Evolutionary conservation across 2,113 vertebrate genomes (phyloP), one percentile per base, ranked within the genome.

Genomic region (Globicephala melas): DNA sequence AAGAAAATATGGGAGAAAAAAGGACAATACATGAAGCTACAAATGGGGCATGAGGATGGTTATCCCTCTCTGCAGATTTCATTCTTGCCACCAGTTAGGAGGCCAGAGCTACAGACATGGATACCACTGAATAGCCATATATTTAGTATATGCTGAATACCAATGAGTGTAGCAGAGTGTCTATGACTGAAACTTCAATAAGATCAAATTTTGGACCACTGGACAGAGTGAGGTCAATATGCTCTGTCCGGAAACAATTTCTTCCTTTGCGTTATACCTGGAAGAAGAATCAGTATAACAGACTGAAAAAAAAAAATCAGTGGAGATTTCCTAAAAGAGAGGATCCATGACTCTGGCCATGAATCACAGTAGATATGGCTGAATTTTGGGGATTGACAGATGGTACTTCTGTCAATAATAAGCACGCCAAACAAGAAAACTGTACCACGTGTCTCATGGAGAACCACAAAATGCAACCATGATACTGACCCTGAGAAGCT

Each of bases 381-480:
- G n/a, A 44, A 3, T 55, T 33, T 36, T 0, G 7, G 20, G 36
- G 33, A 53, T 6, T 13, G 20, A 53, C 65, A 53, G 25, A 26
- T 73, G 28, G 8, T 50, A 15, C 67, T 92, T 86, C 13, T 74
- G 5, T 28, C 5, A 89, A 86, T 55, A 65, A 31, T 2, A 50
- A 86, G 20, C 14, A 93, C 86, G 2, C n/a, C 12, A 81, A 41
- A 76, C 25, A 84, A 87, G 50, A 8, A 93, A 17, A 53, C 0
- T 5, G 2, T 3, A n/a, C 6, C 31, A 36, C 0, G 2, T 2
- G 6, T 55, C 38, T 74, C 31, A 60, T 15, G 3, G 44, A 87
- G 28, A 95, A 65, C 10, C 68, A 44, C 26, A 38, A 74, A 76
- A 38, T 23, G 63, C 3, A 55, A 3, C 4, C 0, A 0, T 28